A percentile compares a stretch with the other conserved stretches of the same genome.
These are phyloP conservation scores for Brachionus plicatilis DNA, from an alignment of 1,140 invertebrate species.

Conservation along the genomic window DNA sequence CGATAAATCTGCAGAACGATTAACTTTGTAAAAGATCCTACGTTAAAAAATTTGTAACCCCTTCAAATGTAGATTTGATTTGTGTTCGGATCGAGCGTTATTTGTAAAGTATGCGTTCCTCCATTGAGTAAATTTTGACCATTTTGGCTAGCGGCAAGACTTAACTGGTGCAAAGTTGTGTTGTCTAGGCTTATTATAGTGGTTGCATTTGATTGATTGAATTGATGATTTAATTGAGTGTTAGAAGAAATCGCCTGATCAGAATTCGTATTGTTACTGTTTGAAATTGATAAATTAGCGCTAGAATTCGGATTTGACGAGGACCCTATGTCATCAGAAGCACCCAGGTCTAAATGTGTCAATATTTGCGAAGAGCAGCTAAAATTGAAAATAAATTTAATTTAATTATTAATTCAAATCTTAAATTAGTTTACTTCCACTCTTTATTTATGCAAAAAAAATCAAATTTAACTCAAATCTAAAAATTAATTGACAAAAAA, in stretches of 20 bases:
- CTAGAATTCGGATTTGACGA: not conserved
- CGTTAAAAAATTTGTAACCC: not conserved
- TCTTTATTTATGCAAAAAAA: too few species aligned
- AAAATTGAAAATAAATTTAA: not conserved
- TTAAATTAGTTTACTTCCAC: not conserved
- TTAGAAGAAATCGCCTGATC: not conserved
- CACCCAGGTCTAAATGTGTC: not conserved
- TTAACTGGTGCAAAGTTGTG: not conserved
- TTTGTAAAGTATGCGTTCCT: conserved; percentile 18
- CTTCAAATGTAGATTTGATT: conserved; percentile 6
- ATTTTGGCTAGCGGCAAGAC: not conserved
- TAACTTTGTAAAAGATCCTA: not conserved
- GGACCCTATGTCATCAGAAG: not conserved
- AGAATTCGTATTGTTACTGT: not conserved
- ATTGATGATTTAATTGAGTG: not conserved
- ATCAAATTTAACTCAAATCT: too few species aligned
- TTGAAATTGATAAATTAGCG: not conserved
- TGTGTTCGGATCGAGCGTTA: conserved; percentile 29
- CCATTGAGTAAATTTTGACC: conserved; percentile 9
- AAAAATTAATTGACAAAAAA: too few species aligned
- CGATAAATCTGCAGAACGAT: not conserved
- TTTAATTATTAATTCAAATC: not conserved
- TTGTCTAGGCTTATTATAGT: conserved; percentile 11
- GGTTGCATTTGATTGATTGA: not conserved
- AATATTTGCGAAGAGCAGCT: not conserved